Percentiles rank a stretch among this genome's conserved stretches.
These are phyloP conservation scores for Danio aesculapii DNA, from an alignment of 2,797 vertebrate species.

Conservation along the genomic window DNA sequence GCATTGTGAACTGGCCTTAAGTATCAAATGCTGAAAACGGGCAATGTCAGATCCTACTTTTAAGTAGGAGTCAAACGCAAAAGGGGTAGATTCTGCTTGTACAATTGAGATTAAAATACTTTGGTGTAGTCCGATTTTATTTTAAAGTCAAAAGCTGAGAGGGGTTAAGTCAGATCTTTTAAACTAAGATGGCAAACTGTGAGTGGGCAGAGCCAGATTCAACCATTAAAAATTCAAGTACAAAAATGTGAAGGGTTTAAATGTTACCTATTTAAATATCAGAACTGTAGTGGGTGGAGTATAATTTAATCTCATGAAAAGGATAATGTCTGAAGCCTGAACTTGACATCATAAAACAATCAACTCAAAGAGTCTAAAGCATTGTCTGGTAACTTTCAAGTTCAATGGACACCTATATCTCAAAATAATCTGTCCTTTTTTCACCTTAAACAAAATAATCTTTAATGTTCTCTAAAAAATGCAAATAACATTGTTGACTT, in stretches of 20 bases:
- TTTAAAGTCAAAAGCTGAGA: too few species aligned
- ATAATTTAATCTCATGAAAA: not conserved
- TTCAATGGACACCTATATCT: constrained; percentile 24
- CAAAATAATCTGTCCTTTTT: constrained; percentile 12
- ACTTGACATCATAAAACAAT: not conserved
- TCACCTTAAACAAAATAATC: not conserved
- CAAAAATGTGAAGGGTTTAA: not conserved
- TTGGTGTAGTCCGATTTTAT: too few species aligned
- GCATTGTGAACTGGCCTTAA: too few species aligned
- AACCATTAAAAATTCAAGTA: not conserved
- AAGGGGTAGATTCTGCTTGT: too few species aligned
- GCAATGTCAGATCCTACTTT: too few species aligned
- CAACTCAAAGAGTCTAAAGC: constrained; percentile 37
- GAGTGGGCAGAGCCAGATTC: too few species aligned
- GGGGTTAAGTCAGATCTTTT: too few species aligned
- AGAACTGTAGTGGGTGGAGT: not conserved
- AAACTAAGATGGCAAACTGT: too few species aligned
- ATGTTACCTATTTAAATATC: not conserved
- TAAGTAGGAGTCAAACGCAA: too few species aligned
- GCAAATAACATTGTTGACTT: not conserved
- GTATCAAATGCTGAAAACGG: too few species aligned
- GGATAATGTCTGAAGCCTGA: not conserved
- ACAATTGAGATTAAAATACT: too few species aligned
- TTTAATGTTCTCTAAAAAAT: not conserved
- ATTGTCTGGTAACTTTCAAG: constrained; percentile 30